Base-by-base conservation (phyloP, 2,797 vertebrate genomes). In the Spea hammondii region DNA sequence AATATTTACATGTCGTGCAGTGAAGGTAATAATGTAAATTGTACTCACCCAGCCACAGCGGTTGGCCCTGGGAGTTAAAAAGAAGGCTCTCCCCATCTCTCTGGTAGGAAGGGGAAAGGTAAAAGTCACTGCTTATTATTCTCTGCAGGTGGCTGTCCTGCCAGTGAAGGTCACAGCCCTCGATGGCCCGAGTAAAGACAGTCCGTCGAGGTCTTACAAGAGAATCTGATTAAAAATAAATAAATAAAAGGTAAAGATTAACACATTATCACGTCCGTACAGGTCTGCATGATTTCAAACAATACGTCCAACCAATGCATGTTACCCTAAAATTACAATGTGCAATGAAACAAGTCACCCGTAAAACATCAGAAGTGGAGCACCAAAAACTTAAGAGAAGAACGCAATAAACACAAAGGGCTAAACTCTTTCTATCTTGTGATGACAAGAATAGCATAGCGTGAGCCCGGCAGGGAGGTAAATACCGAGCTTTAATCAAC, bases 71-170 rank as follows among this genome's bases (percentile, higher is more conserved):
- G 5, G 94, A 93, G 90, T 96, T 98, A 89, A 99, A 99, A 49
- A 99, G 95, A 70, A 98, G 92, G 83, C 94, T 95, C 87, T 99
- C 97, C 0, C 94, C 95, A 85, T 99, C 96, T 51, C 93, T 91
- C 90, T 97, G 96, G 88, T 96, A 97, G 84, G 94, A 92, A 0
- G 96, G 95, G n/a, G 96, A 96, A 88, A 93, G 80, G 72, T 99
- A 99, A 90, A 94, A 93, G 88, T 98, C 96, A 0, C 96, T 97
- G 93, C 96, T 98, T 88, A 99, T 98, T 89, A 99, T 99, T 86
- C 96, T 93, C 90, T 99, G 97, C 70, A 99, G 92, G 89, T 99
- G 97, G 89, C 96, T 98, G 90, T 98, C 97, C 89, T 99, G 97
- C 97, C 97, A 99, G 88, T 99, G 97, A 44, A 99, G 92, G 87